Evolutionary conservation across 2,888 invertebrate species (phyloP).

Genomic region (Lasius platythorax): DNA sequence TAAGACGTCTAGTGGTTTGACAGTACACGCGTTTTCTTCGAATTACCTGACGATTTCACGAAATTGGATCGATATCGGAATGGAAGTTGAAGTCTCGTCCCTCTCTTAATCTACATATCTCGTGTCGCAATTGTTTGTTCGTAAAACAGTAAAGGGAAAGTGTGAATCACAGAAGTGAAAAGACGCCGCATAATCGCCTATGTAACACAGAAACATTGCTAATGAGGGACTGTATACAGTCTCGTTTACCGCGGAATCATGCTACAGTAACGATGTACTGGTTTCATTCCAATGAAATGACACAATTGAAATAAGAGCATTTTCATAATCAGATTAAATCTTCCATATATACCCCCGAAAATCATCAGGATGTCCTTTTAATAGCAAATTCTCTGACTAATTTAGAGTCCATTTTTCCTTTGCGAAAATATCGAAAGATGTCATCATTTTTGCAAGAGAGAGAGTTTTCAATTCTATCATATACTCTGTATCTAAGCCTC

Average conservation of each 20-base stretch:
- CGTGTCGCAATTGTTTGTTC: background rate
- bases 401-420: background rate
- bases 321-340: slow-evolving; percentile 12
- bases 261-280: background rate
- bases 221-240: background rate
- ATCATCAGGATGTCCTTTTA: background rate
- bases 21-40: background rate
- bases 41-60: background rate
- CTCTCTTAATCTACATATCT: slow-evolving; percentile 4
- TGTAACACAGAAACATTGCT: slow-evolving; percentile 37
- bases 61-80: background rate
- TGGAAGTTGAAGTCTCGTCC: background rate
- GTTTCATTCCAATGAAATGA: background rate
- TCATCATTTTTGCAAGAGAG: background rate
- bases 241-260: slow-evolving; percentile 14
- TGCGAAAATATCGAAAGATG: background rate
- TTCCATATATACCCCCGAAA: background rate
- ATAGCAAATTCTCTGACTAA: background rate
- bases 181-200: slow-evolving; percentile 30
- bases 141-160: slow-evolving; percentile 20
- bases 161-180: slow-evolving; percentile 40
- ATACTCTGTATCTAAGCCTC: background rate
- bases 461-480: background rate
- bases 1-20: background rate
- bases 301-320: slow-evolving; percentile 6